phyloP scores from a whole-genome alignment of 2,113 vertebrate genomes.

The Neogobius melanostomus region DNA sequence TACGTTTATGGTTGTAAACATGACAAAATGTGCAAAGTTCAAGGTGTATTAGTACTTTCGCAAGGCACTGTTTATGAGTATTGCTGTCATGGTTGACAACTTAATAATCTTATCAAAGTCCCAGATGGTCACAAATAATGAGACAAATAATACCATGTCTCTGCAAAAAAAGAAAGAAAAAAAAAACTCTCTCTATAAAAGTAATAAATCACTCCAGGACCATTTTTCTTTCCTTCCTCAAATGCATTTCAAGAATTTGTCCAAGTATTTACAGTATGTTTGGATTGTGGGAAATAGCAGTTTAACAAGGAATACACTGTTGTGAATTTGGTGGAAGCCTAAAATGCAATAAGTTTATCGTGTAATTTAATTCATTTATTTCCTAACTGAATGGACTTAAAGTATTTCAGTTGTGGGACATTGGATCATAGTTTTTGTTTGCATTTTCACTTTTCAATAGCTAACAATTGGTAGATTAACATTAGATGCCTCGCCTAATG shows the following conservation, averaged over 20 bases:
- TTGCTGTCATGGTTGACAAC: too few relatives aligned
- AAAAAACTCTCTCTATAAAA: background rate
- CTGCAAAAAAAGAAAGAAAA: too few relatives aligned
- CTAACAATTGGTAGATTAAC: too few relatives aligned
- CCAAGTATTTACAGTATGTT: conserved; percentile 1
- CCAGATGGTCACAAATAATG: too few relatives aligned
- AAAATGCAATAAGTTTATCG: conserved; percentile 15
- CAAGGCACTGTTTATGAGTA: too few relatives aligned
- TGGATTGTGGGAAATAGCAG: conserved; percentile 2
- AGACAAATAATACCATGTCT: too few relatives aligned
- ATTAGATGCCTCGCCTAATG: too few relatives aligned
- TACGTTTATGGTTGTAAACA: too few relatives aligned
- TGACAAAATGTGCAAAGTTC: too few relatives aligned
- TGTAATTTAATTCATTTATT: conserved; percentile 5
- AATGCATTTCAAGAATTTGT: conserved; percentile 2
- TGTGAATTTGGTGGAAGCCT: background rate
- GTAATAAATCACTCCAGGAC: conserved; percentile 3
- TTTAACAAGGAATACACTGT: background rate
- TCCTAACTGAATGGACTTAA: background rate
- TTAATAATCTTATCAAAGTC: too few relatives aligned
- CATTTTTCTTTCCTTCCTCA: conserved; percentile 1
- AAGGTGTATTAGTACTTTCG: too few relatives aligned
- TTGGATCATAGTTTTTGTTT: background rate
- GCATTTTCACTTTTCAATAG: too few relatives aligned
- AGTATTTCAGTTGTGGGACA: background rate